phyloP scores from a whole-genome alignment of 2,888 invertebrate genomes.

The Congeria kusceri region DNA sequence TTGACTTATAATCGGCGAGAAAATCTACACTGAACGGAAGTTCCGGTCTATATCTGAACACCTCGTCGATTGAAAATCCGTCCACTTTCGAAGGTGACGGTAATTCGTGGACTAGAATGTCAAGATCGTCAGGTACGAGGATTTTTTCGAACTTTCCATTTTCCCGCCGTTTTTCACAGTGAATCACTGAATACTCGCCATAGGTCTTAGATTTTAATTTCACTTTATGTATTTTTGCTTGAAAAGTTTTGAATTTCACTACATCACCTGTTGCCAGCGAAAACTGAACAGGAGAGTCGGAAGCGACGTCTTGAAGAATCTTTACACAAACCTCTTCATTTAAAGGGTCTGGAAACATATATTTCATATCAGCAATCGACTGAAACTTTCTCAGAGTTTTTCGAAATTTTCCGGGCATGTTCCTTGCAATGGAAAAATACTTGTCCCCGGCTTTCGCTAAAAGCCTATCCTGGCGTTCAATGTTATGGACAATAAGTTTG shows the following conservation, averaged over 20 bases:
- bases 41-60: slow-evolving; percentile 61
- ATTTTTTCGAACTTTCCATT: slow-evolving; percentile 65
- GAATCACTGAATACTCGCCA: slow-evolving; percentile 57
- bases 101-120: slow-evolving; percentile 64
- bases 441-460: slow-evolving; percentile 67
- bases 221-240: slow-evolving; percentile 66
- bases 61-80: slow-evolving; percentile 63
- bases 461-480: slow-evolving; percentile 68
- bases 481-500: slow-evolving; percentile 71
- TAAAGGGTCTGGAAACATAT: slow-evolving; percentile 47
- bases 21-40: slow-evolving; percentile 65
- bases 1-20: slow-evolving; percentile 51
- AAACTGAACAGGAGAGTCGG: slow-evolving; percentile 76
- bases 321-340: slow-evolving; percentile 64
- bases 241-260: slow-evolving; percentile 67
- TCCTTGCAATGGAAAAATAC: slow-evolving; percentile 67
- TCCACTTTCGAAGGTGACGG: slow-evolving; percentile 56
- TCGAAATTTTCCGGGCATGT: slow-evolving; percentile 68
- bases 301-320: slow-evolving; percentile 74
- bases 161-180: slow-evolving; percentile 67
- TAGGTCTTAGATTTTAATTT: slow-evolving; percentile 67
- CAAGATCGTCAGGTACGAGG: slow-evolving; percentile 74
- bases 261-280: slow-evolving; percentile 73
- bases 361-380: slow-evolving; percentile 64
- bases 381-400: slow-evolving; percentile 69